A percentile compares a stretch with the other conserved stretches of the same genome.
phyloP scores from a whole-genome alignment of 2,797 vertebrate species.

The Simalia tracyae region DNA sequence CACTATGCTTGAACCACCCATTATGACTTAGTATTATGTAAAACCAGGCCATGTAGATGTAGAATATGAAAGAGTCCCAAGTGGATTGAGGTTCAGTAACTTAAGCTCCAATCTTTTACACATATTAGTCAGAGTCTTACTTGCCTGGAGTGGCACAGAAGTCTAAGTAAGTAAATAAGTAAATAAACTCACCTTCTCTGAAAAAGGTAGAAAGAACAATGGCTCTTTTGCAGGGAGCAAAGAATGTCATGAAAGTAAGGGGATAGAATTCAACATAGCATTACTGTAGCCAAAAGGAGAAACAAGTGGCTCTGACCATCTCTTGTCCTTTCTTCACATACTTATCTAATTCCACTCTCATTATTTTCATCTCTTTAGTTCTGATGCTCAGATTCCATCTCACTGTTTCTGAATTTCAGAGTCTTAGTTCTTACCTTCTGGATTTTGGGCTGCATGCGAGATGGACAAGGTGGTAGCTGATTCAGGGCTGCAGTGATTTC shows the following conservation, averaged over 20 bases:
- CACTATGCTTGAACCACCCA: background rate
- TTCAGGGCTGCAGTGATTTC: conserved; percentile 89
- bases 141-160: background rate
- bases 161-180: background rate
- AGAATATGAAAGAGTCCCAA: background rate
- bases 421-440: conserved; percentile 79
- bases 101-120: background rate
- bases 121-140: background rate
- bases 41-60: background rate
- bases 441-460: conserved; percentile 89
- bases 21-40: background rate
- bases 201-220: background rate
- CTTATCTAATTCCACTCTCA: background rate
- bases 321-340: background rate
- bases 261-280: background rate
- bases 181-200: background rate
- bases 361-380: background rate
- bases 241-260: background rate
- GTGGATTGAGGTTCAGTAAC: background rate
- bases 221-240: background rate
- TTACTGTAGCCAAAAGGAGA: background rate
- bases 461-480: conserved; percentile 92
- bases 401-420: background rate
- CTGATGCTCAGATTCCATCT: background rate
- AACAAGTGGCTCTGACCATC: background rate